These are phyloP conservation scores for Gasteruption jaculator DNA, from an alignment of 2,888 invertebrate genomes.

Conservation along the genomic window DNA sequence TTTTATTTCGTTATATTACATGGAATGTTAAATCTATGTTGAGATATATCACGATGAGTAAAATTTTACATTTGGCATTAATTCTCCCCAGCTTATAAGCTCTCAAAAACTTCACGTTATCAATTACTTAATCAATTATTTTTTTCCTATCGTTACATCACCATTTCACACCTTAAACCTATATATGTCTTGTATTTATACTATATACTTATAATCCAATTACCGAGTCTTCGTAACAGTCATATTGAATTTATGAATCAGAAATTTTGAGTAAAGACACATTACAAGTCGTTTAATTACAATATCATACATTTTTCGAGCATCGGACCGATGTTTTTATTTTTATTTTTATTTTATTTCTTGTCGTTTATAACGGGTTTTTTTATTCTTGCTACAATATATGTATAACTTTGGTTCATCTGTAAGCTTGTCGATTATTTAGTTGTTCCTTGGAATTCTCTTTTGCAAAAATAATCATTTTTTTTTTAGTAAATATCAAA, in stretches of 20 bases:
- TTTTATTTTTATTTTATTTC: conserved; percentile 4
- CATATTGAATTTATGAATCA: no score
- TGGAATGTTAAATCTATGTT: no score
- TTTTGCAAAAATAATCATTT: no score
- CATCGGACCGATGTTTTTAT: conserved; percentile 1
- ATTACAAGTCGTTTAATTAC: conserved; percentile 48
- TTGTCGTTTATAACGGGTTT: conserved; percentile 4
- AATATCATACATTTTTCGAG: conserved; percentile 46
- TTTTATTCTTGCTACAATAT: no score
- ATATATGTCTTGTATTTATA: no score
- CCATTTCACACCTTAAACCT: conserved; percentile 30
- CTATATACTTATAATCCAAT: no score
- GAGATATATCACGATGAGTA: conserved; percentile 43
- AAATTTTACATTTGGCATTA: conserved; percentile 39
- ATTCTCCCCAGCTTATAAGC: conserved; percentile 21
- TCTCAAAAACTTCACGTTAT: conserved; percentile 19
- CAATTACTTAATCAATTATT: conserved; percentile 27
- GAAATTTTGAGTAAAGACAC: conserved; percentile 34
- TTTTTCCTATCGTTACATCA: conserved; percentile 29
- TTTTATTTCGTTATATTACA: conserved; percentile 44
- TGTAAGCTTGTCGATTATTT: no score
- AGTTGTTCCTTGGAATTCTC: no score
- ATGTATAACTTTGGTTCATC: no score
- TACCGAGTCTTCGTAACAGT: no score
- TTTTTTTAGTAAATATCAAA: no score